Evolutionary conservation across 2,113 vertebrate genomes (phyloP), one percentile per base, ranked within the genome.

Genomic region (Lepidiolamprologus cunningtoni): DNA sequence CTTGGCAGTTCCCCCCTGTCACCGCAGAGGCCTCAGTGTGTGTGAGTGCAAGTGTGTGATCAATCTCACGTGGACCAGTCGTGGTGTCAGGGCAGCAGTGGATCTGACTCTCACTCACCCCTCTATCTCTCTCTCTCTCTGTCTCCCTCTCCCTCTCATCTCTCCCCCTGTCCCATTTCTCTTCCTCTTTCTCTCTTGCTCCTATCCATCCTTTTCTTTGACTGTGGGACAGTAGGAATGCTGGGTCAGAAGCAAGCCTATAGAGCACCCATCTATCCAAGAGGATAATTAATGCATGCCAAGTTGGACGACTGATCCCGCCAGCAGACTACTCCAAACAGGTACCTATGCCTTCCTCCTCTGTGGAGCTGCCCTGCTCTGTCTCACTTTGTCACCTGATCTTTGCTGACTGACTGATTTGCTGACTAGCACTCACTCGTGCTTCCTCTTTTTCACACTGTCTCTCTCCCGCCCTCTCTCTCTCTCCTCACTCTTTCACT

Each of bases 61-160:
- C 95, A 96, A 96, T 97, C 96, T 96, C 96, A 95, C 90, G 86
- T 94, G 95, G 95, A 96, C 96, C 95, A 95, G 95, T 96, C 95
- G 93, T 96, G 95, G 96, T 96, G 96, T 95, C 94, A 95, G 94
- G 93, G 91, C 93, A 91, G 94, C 91, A 93, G 93, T 91, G 94
- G 89, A 95, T 95, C 88, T 94, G 91, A 94, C 94, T 96, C 95
- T 91, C 94, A 26, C 89, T 40, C 35, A 68, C 12, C 63, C 91
- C 92, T 87, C 90, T 87, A 84, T 88, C 88, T 87, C 17, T 35
- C 23, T 80, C 85, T 52, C 90, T 87, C 93, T 88, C 90, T 89
- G 4, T 68, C 16, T 80, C 83, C 73, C 84, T 52, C 85, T 80
- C 87, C 19, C 89, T 81, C 86, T 78, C 76, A 42, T 87, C 73